A percentile compares a stretch with the other conserved stretches of the same genome.
Conservation (phyloP, 2,797 vertebrate species). For the Tenualosa ilisha region DNA sequence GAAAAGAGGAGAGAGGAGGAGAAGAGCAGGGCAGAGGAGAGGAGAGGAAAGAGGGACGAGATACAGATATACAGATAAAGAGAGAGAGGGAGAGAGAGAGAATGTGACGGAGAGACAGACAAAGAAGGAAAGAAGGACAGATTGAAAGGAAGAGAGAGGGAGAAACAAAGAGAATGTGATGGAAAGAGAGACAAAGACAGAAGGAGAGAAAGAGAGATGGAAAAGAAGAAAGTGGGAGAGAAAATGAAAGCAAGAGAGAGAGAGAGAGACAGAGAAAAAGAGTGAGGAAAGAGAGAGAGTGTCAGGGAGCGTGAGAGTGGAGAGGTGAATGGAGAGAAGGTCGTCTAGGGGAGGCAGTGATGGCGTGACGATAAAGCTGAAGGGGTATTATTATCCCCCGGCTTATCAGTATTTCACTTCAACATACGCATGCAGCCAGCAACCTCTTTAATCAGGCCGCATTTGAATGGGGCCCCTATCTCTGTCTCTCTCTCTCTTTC, state of each 20-base stretch:
- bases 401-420: constrained; percentile 59
- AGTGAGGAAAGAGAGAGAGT: neutral
- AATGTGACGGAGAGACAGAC: neutral
- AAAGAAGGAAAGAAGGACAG: too few species aligned
- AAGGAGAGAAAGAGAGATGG: neutral
- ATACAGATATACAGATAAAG: neutral
- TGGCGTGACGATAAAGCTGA: constrained; percentile 66
- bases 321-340: constrained; percentile 57
- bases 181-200: neutral
- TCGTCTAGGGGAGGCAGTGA: constrained; percentile 57
- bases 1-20: too few species aligned
- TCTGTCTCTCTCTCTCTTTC: neutral
- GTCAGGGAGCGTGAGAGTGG: neutral
- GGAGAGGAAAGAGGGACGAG: neutral
- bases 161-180: neutral
- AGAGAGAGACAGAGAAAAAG: neutral
- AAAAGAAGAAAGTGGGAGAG: neutral
- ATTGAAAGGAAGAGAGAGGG: neutral
- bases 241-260: neutral
- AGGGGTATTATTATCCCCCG: constrained; percentile 66
- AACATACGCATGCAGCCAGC: constrained; percentile 46
- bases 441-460: constrained; percentile 47
- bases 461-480: constrained; percentile 43
- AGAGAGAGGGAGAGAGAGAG: too few species aligned
- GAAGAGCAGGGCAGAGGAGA: neutral